Conservation (phyloP, 2,888 invertebrate genomes). For the Cephalotes varians region DNA sequence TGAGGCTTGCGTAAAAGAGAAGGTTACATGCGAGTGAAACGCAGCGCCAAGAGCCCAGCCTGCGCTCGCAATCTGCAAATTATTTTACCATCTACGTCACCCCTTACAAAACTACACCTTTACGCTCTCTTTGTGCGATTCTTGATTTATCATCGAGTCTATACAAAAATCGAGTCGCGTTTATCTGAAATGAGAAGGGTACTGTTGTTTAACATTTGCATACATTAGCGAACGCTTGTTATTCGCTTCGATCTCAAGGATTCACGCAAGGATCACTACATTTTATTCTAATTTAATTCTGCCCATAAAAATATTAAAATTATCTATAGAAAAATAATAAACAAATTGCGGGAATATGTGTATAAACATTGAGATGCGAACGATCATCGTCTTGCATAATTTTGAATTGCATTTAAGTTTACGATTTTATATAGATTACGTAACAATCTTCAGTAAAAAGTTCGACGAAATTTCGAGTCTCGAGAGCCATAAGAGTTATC, state of each 20-base stretch:
- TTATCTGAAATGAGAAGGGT: background rate
- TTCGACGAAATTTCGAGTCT: background rate
- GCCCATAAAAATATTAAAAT: background rate
- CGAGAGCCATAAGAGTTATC: background rate
- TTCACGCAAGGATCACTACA: no score
- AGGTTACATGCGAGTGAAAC: constrained; percentile 38
- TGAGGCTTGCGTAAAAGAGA: constrained; percentile 59
- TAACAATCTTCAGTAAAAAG: background rate
- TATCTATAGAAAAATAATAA: background rate
- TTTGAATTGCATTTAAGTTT: background rate
- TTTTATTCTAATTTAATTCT: constrained; percentile 3
- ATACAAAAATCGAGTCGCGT: background rate
- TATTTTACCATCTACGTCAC: background rate
- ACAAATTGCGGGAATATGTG: background rate
- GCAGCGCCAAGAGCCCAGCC: background rate
- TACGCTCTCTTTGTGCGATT: background rate
- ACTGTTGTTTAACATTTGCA: background rate
- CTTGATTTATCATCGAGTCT: background rate
- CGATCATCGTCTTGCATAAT: background rate
- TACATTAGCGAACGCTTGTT: background rate
- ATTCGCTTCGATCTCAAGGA: background rate
- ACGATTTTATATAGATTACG: background rate
- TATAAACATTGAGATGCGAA: background rate
- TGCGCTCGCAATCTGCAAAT: background rate
- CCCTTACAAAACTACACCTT: background rate